Evolutionary conservation across 2,113 vertebrate genomes (phyloP), one percentile per base, ranked within the genome.

Genomic region (Nematolebias whitei): DNA sequence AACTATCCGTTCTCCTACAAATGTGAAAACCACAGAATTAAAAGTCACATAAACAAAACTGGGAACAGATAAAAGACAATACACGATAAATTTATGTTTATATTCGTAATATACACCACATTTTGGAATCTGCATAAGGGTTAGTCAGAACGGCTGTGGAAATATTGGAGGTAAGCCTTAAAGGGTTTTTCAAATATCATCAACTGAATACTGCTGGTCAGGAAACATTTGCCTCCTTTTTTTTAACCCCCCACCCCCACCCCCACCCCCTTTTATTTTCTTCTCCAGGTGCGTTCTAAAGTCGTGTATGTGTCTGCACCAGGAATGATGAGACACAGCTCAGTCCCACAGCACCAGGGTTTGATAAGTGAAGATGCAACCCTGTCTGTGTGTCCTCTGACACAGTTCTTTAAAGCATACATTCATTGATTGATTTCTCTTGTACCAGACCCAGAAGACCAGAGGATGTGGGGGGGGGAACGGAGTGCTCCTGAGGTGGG

Each of bases 371-470:
- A 54, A 70, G 57, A 56, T 41, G 52, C 14, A 0, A 7, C 50
- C 19, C 22, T 47, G 61, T 63, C 70, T 57, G 18, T 14, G 45
- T 19, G 10, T 73, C 57, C 12, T 50, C 55, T 61, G 43, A 82
- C 77, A 66, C 70, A 77, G 76, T 79, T 84, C 74, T 79, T 76
- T 60, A 32, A 85, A 73, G 80, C 64, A 86, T 85, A 90, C 90
- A 87, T 90, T 89, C 88, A 89, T 77, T 74, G 54, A 71, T 77
- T 74, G 54, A 68, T 71, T 78, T 80, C 83, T 84, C 75, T 29
- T 11, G 49, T 49, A 19, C 59, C 66, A 77, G 66, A 74, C 49
- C 44, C 64, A 68, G 61, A 51, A n/a, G 64, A 73, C 45, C 49
- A 61, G n/a, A 71, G 29, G 71, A 51, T 11, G 55, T 76, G 55